Evolutionary conservation across 2,113 vertebrate species (phyloP).

Genomic region (Pomatostomus ruficeps): DNA sequence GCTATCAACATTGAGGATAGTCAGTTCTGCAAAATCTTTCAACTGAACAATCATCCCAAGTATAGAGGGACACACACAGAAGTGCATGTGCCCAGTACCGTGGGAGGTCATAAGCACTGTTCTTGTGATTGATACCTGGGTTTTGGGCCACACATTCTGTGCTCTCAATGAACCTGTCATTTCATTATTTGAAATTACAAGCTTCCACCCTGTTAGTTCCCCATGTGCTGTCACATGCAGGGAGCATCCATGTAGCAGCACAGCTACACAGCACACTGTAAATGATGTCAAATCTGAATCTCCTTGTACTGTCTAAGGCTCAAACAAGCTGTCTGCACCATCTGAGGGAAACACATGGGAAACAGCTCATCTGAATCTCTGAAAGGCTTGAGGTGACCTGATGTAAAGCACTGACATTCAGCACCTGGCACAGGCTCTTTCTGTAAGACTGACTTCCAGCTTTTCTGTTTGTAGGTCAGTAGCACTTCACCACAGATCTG

Average conservation of each 20-base stretch:
- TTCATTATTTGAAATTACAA: neutral
- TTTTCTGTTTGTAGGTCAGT: conserved; percentile 51
- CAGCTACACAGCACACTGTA: neutral
- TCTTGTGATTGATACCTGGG: neutral
- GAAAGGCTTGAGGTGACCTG: neutral
- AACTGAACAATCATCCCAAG: neutral
- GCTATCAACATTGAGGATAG: neutral
- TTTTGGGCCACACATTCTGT: neutral
- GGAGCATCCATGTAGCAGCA: neutral
- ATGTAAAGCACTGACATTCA: neutral
- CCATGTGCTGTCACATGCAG: neutral
- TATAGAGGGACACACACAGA: neutral
- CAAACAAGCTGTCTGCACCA: conserved; percentile 14
- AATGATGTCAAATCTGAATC: neutral
- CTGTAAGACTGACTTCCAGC: neutral
- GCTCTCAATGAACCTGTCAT: neutral
- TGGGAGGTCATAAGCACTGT: neutral
- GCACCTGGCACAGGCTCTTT: neutral
- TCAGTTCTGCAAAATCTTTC: neutral
- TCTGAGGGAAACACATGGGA: conserved; percentile 31
- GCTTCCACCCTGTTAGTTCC: neutral
- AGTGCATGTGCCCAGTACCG: neutral
- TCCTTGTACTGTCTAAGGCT: neutral
- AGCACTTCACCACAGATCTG: conserved; percentile 7
- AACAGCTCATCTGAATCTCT: neutral